A percentile compares a stretch with the other conserved stretches of the same genome.
Evolutionary conservation across 1,140 invertebrate genomes (phyloP).

Genomic region (Drosophila arizonae): DNA sequence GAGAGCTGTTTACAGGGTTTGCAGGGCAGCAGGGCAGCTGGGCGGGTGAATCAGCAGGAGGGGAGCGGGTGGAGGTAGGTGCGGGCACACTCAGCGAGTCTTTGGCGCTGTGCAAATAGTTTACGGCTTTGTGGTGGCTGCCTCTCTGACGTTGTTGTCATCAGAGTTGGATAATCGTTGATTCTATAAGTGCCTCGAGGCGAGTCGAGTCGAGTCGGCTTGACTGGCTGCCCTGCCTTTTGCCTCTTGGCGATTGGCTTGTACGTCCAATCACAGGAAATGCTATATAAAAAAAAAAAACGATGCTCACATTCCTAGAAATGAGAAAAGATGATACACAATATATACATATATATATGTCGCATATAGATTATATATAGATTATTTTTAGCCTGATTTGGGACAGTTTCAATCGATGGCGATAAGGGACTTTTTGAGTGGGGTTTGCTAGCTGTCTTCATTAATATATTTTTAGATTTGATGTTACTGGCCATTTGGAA

Average conservation of each 20-base stretch:
- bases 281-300: background rate
- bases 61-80: background rate
- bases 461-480: background rate
- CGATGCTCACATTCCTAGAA: background rate
- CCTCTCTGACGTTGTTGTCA: slow-evolving; percentile 18
- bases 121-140: slow-evolving; percentile 37
- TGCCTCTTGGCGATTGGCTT: slow-evolving; percentile 25
- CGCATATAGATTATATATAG: background rate
- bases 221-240: slow-evolving; percentile 29
- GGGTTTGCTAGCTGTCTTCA: background rate
- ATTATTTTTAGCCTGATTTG: background rate
- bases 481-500: slow-evolving; percentile 2
- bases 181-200: slow-evolving; percentile 60
- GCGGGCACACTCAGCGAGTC: slow-evolving; percentile 9
- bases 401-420: background rate
- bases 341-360: background rate
- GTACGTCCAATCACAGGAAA: slow-evolving; percentile 12
- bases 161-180: slow-evolving; percentile 62
- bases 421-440: too few species aligned
- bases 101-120: slow-evolving; percentile 56
- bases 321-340: background rate
- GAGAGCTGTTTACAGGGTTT: background rate
- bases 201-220: slow-evolving; percentile 38
- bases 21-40: slow-evolving; percentile 9
- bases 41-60: background rate